phyloP scores from a whole-genome alignment of 1,140 invertebrate genomes.

The Acromyrmex echinatior region DNA sequence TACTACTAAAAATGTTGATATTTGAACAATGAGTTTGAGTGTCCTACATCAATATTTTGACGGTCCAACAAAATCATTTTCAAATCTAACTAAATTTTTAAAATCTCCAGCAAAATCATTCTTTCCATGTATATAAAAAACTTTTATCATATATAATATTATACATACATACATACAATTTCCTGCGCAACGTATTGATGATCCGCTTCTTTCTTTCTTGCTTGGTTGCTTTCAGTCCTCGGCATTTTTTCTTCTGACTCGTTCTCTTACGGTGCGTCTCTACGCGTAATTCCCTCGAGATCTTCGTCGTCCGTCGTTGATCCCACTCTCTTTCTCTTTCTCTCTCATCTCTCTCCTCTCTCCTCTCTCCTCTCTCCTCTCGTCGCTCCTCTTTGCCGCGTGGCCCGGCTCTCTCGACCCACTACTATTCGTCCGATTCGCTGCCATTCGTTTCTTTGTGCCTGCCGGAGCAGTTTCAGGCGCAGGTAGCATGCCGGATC shows the following conservation, averaged over 20 bases:
- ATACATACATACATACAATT: slow-evolving; percentile 45
- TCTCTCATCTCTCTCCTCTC: not conserved
- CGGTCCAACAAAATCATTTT: too few relatives aligned
- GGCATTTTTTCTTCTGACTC: slow-evolving; percentile 33
- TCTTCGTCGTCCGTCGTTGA: slow-evolving; percentile 3
- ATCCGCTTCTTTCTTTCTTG: slow-evolving; percentile 24
- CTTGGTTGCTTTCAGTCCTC: slow-evolving; percentile 38
- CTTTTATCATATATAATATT: slow-evolving; percentile 59
- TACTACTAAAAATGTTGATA: too few relatives aligned
- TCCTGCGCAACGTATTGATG: slow-evolving; percentile 67
- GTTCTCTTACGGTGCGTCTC: slow-evolving; percentile 41
- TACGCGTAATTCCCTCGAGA: slow-evolving; percentile 70
- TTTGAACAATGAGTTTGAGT: too few relatives aligned
- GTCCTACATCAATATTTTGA: too few relatives aligned
- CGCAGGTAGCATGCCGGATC: slow-evolving; percentile 76
- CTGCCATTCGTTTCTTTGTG: slow-evolving; percentile 77
- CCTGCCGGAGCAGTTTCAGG: slow-evolving; percentile 77
- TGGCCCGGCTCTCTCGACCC: slow-evolving; percentile 24
- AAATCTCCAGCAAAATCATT: too few relatives aligned
- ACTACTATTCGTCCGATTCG: slow-evolving; percentile 45
- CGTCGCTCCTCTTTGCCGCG: not conserved
- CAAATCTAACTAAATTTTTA: too few relatives aligned
- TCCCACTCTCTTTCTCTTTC: not conserved
- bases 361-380: not conserved
- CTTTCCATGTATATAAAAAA: too few relatives aligned